These are phyloP conservation scores for Adelphocoris suturalis DNA, from an alignment of 2,888 invertebrate species.

Conservation along the genomic window DNA sequence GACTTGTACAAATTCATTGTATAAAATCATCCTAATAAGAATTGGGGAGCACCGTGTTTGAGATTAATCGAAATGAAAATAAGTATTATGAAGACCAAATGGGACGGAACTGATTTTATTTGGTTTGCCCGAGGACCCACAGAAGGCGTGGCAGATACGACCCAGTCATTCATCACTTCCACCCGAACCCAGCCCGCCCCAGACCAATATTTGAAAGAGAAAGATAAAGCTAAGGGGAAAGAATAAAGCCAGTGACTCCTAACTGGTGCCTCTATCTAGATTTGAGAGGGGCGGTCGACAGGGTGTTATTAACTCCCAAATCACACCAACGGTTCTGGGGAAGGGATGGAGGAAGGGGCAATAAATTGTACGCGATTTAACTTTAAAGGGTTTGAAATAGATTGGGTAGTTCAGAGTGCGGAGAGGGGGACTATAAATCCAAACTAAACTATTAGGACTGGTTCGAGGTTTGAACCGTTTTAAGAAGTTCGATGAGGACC, in stretches of 20 bases:
- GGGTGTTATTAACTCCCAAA: conserved; percentile 68
- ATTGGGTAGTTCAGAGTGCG: background rate
- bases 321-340: conserved; percentile 49
- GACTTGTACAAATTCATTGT: conserved; percentile 33
- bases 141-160: conserved; percentile 61
- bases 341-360: conserved; percentile 34
- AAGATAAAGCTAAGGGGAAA: conserved; percentile 59
- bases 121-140: conserved; percentile 55
- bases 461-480: conserved; percentile 51
- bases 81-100: conserved; percentile 34
- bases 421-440: conserved; percentile 38
- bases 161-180: conserved; percentile 57
- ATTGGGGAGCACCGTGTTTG: background rate
- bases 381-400: conserved; percentile 37
- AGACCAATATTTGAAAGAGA: conserved; percentile 65
- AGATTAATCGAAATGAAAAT: conserved; percentile 59
- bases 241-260: conserved; percentile 66
- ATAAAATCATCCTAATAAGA: background rate
- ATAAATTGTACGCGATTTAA: conserved; percentile 61
- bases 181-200: conserved; percentile 34
- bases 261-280: conserved; percentile 53
- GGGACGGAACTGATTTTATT: conserved; percentile 51
- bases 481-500: conserved; percentile 54
- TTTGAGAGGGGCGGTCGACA: conserved; percentile 29
- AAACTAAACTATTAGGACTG: conserved; percentile 59